Conservation (phyloP, 2,113 vertebrate species). For the Bostrychus sinensis region DNA sequence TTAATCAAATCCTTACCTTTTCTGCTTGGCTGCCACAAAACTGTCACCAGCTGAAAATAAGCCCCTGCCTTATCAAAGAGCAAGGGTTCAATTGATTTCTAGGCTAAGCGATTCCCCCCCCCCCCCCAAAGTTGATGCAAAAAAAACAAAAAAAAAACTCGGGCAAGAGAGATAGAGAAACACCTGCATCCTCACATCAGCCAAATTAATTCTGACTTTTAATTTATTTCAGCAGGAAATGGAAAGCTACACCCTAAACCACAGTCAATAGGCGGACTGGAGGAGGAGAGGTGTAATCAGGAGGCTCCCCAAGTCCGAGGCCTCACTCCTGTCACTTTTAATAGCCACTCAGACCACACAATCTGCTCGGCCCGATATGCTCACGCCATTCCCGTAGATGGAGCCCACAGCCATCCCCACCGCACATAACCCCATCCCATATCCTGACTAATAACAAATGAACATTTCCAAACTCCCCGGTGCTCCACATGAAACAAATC, state of each 20-base stretch:
- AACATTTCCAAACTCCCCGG: conserved; percentile 64
- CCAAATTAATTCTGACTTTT: conserved; percentile 99
- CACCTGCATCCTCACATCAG: conserved; percentile 92
- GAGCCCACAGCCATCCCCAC: conserved; percentile 67
- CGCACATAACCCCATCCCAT: conserved; percentile 68
- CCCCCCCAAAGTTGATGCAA: conserved; percentile 76
- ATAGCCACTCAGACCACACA: conserved; percentile 92
- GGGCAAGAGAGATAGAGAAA: conserved; percentile 32
- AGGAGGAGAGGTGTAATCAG: conserved; percentile 91
- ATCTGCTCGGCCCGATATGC: conserved; percentile 88
- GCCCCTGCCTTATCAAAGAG: conserved; percentile 81
- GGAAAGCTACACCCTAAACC: conserved; percentile 94
- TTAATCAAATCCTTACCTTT: conserved; percentile 96
- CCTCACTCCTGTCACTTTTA: conserved; percentile 93
- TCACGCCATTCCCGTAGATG: conserved; percentile 80
- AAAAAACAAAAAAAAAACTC: conserved; percentile 17
- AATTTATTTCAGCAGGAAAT: conserved; percentile 99
- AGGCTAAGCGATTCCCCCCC: no score
- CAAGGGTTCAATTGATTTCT: conserved; percentile 95
- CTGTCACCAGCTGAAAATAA: conserved; percentile 97
- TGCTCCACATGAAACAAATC: conserved; percentile 57
- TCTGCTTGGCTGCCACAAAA: conserved; percentile 87
- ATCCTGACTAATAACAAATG: conserved; percentile 87
- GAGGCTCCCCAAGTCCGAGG: conserved; percentile 84
- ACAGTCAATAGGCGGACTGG: conserved; percentile 92